A percentile compares a stretch with the other conserved stretches of the same genome.
phyloP scores from a whole-genome alignment of 2,888 invertebrate genomes.

The Dryocosmus kuriphilus region DNA sequence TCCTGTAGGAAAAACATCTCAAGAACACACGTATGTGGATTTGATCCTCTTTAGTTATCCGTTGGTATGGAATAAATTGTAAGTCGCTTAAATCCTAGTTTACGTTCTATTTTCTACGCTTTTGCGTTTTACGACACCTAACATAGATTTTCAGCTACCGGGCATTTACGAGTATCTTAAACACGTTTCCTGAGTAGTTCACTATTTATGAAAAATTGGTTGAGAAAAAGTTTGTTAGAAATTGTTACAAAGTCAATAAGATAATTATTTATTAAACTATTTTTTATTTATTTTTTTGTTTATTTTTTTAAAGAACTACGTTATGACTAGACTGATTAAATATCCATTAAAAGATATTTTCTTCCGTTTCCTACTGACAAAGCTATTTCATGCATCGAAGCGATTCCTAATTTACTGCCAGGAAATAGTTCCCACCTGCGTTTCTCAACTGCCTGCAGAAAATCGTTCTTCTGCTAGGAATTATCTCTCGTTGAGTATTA shows the following conservation, averaged over 20 bases:
- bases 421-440: constrained; percentile 24
- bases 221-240: neutral
- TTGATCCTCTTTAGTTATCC: neutral
- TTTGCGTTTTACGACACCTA: neutral
- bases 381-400: constrained; percentile 2
- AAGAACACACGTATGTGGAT: constrained; percentile 6
- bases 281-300: neutral
- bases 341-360: neutral
- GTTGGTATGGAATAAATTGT: constrained; percentile 17
- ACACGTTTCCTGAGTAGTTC: neutral
- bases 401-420: constrained; percentile 2
- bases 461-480: constrained; percentile 18
- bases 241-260: neutral
- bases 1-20: neutral
- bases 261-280: neutral
- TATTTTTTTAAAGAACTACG: neutral
- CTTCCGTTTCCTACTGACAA: neutral
- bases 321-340: neutral
- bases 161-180: constrained; percentile 1
- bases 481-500: neutral
- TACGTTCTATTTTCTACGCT: neutral
- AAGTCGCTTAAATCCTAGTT: constrained; percentile 18
- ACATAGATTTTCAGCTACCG: neutral
- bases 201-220: neutral
- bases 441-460: neutral